phyloP scores from a whole-genome alignment of 2,888 invertebrate species.

The Andrena hattorfiana region DNA sequence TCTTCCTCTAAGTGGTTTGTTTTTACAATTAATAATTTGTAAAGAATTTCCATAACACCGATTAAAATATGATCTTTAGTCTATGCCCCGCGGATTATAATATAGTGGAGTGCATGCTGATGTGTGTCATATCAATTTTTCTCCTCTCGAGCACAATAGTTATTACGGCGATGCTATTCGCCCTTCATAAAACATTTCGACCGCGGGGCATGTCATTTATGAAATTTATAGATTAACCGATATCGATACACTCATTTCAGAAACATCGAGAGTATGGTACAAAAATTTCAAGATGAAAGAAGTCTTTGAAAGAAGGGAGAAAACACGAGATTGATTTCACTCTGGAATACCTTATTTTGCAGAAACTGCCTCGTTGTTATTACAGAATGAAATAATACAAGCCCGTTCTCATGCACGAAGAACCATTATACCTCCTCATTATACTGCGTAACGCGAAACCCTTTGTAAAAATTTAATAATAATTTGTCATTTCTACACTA shows the following conservation, averaged over 20 bases:
- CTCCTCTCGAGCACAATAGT: background rate
- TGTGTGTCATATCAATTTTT: background rate
- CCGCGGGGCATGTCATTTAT: constrained; percentile 18
- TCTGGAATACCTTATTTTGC: too few species aligned
- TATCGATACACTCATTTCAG: constrained; percentile 14
- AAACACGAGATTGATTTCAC: background rate
- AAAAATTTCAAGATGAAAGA: constrained; percentile 16
- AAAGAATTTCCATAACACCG: too few species aligned
- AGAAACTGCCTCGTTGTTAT: too few species aligned
- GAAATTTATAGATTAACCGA: constrained; percentile 31
- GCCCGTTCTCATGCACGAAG: background rate
- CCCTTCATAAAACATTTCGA: background rate
- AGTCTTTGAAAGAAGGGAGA: background rate
- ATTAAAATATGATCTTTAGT: too few species aligned
- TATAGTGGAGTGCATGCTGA: background rate
- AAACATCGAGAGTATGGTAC: background rate
- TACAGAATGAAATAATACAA: background rate
- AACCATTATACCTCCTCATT: background rate
- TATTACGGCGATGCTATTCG: background rate
- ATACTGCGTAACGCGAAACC: too few species aligned
- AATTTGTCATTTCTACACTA: too few species aligned
- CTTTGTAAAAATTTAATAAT: too few species aligned
- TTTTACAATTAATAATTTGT: too few species aligned
- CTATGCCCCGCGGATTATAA: background rate
- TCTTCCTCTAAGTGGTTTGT: too few species aligned